Percentiles rank a stretch among this genome's conserved stretches.
These are phyloP conservation scores for Zoanthus sociatus DNA, from an alignment of 92 coral and sea anemone genomes.

Conservation along the genomic window DNA sequence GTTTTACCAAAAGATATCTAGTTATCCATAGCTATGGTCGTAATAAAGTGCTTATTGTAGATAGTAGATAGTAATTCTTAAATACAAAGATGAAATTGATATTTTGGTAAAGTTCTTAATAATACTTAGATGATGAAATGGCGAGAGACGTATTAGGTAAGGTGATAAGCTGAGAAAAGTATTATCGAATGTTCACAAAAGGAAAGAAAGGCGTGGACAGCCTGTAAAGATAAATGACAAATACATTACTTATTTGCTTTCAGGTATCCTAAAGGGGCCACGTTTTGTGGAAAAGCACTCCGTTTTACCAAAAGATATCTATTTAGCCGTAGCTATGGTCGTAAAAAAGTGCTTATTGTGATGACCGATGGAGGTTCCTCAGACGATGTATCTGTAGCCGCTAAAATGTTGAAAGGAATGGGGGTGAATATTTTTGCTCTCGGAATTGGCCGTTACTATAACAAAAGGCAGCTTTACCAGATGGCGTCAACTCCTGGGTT, in stretches of 20 bases:
- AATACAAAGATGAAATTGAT: no score
- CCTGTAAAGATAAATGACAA: no score
- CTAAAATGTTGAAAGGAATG: conserved; percentile 71
- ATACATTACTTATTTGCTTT: neutral
- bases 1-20: neutral
- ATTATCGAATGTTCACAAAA: no score
- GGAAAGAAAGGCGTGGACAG: no score
- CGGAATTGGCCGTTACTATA: conserved; percentile 83
- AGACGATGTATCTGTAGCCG: conserved; percentile 69
- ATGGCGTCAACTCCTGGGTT: conserved; percentile 80
- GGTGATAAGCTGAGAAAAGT: no score
- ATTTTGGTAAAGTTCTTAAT: no score
- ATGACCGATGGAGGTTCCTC: conserved; percentile 83
- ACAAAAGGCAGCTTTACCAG: conserved; percentile 72
- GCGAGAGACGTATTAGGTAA: no score
- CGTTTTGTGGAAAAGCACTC: conserved; percentile 47
- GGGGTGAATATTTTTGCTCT: conserved; percentile 91
- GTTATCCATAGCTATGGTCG: conserved; percentile 20
- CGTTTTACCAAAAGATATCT: neutral
- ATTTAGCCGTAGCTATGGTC: conserved; percentile 22
- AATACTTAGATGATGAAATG: no score
- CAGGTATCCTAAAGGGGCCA: conserved; percentile 56
- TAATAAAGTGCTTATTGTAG: no score
- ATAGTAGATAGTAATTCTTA: no score
- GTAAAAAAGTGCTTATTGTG: conserved; percentile 70